phyloP scores from a whole-genome alignment of 2,888 invertebrate species.

The Deilephila elpenor region DNA sequence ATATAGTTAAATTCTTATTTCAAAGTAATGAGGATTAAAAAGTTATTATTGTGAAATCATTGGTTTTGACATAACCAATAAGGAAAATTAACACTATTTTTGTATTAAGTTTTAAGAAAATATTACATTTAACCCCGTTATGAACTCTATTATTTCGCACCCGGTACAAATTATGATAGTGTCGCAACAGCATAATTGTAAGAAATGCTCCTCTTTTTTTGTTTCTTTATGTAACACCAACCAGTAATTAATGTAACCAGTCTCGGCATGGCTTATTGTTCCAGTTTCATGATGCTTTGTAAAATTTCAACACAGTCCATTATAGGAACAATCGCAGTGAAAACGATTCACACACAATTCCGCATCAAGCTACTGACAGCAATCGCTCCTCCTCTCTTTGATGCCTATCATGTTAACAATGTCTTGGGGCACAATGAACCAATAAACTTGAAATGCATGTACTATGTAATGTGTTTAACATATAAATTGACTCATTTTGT shows the following conservation, averaged over 20 bases:
- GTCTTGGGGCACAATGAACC: slow-evolving; percentile 16
- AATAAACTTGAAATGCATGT: slow-evolving; percentile 4
- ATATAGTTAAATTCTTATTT: too few species aligned
- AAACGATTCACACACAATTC: slow-evolving; percentile 24
- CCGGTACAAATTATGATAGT: slow-evolving; percentile 1
- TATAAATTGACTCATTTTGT: background rate
- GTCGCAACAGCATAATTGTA: slow-evolving; percentile 5
- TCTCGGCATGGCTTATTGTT: slow-evolving; percentile 45
- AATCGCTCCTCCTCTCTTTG: slow-evolving; percentile 20
- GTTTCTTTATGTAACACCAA: slow-evolving; percentile 45
- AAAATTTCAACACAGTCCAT: slow-evolving; percentile 41
- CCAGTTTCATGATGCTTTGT: slow-evolving; percentile 45
- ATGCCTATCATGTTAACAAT: slow-evolving; percentile 21
- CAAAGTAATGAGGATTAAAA: too few species aligned
- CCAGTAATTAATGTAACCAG: slow-evolving; percentile 48
- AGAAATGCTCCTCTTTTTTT: slow-evolving; percentile 35
- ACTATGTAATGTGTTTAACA: slow-evolving; percentile 5
- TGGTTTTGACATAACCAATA: too few species aligned
- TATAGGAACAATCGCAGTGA: slow-evolving; percentile 25
- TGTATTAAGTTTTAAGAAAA: too few species aligned
- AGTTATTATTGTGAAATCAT: too few species aligned
- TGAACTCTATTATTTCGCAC: slow-evolving; percentile 3
- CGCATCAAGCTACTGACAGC: slow-evolving; percentile 24
- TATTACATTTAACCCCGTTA: background rate
- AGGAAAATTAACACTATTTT: too few species aligned